Base-by-base conservation (phyloP, 2,113 vertebrate species). In the Raja brachyura region DNA sequence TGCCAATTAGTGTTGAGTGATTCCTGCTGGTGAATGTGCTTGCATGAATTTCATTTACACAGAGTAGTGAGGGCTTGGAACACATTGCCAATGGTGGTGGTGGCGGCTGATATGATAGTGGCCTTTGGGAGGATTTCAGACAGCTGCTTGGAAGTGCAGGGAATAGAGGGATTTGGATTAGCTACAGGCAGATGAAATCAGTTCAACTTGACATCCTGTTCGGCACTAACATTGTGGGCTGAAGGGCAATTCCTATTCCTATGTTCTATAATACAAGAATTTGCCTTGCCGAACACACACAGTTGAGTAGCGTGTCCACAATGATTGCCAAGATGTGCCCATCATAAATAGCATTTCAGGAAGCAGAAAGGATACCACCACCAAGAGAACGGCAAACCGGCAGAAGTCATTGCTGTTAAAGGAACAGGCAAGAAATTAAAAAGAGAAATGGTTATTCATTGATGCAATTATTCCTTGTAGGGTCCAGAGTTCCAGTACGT, bases 401-500 rank as follows among this genome's bases (percentile, higher is more conserved):
- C 81, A 61, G 81, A 28, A 83, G 14, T 79, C 33, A 20, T 79
- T 39, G 33, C 77, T 16, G 33, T 79, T 33, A 79, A 33, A 16
- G 33, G 4, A 83, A 4, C 3, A 83, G 56, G 28, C 81, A 86
- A n/a, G 9, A 85, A 59, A n/a, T 61, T 61, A 5, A 28, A 11
- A 86, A 68, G 54, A 39, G 39, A 73, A 92, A 28, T 54, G 8
- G 10, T 73, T 68, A 25, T 48, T 10, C 28, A 28, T 54, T 54
- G 66, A 73, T 48, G 6, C 63, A 73, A 92, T 92, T 92, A 74
- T 92, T 73, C 54, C 66, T 92, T 1, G 14, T 14, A 92, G 90
- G 90, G 90, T 48, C 90, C 90, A 54, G 90, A 92, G 68, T 92
- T 92, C 90, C 90, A 94, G 68, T 97, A 97, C 0, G 97, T 97